phyloP scores from a whole-genome alignment of 2,888 invertebrate genomes.

The Nemapogon koenigi region DNA sequence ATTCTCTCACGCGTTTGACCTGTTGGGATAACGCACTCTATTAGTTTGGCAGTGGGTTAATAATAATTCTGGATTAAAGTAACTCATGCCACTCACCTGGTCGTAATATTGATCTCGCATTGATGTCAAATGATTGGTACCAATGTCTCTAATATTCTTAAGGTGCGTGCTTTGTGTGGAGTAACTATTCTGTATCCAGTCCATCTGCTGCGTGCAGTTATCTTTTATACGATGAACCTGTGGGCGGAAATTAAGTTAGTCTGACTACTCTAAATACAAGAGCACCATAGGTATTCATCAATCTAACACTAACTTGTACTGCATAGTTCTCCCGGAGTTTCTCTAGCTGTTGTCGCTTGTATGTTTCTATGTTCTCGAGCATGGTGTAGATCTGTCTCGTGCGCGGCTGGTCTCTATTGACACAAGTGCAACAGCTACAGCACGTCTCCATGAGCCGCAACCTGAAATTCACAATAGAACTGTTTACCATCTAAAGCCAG shows the following conservation, averaged over 20 bases:
- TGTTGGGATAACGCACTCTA: conserved; percentile 39
- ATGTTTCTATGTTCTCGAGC: conserved; percentile 89
- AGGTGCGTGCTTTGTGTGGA: conserved; percentile 86
- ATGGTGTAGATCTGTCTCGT: conserved; percentile 86
- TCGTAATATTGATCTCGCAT: conserved; percentile 92
- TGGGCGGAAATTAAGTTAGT: not conserved
- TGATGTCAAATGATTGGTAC: conserved; percentile 84
- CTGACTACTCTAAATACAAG: not conserved
- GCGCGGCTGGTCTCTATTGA: conserved; percentile 74
- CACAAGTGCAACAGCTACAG: conserved; percentile 79
- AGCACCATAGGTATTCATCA: not conserved
- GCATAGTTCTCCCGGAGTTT: conserved; percentile 90
- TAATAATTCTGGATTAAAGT: not conserved
- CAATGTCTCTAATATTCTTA: conserved; percentile 89
- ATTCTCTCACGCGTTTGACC: conserved; percentile 91
- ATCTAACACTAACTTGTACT: conserved; percentile 69
- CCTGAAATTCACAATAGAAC: conserved; percentile 52
- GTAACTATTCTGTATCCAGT: conserved; percentile 92
- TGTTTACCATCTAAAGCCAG: not conserved
- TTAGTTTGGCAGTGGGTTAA: not conserved
- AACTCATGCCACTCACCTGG: conserved; percentile 69
- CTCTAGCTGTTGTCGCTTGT: conserved; percentile 89
- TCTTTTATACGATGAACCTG: conserved; percentile 88
- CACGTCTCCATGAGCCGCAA: conserved; percentile 76
- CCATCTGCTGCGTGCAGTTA: conserved; percentile 93